These are phyloP conservation scores for Rotaria socialis DNA, from an alignment of 2,888 invertebrate genomes.

Conservation along the genomic window DNA sequence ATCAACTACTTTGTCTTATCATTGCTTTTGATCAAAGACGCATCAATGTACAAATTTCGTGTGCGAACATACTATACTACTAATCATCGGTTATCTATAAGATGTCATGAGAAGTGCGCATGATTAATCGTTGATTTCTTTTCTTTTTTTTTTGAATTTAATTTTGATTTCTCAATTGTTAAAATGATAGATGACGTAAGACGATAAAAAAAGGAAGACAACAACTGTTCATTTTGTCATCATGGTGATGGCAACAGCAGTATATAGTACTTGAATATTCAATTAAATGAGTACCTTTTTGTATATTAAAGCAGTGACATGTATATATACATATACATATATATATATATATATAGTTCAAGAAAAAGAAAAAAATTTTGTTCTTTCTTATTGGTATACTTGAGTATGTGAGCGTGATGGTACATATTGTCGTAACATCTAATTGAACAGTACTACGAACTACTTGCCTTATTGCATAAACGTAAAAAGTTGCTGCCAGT, in stretches of 20 bases:
- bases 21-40: not conserved
- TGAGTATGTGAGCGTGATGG: slow-evolving; percentile 5
- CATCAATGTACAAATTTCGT: not conserved
- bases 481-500: not conserved
- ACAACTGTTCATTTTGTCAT: slow-evolving; percentile 22
- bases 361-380: not conserved
- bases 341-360: not conserved
- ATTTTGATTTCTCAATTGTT: not conserved
- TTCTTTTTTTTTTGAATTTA: not conserved
- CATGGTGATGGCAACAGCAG: slow-evolving; percentile 20
- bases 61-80: not conserved
- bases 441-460: slow-evolving; percentile 14
- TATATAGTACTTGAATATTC: slow-evolving; percentile 18
- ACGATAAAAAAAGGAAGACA: not conserved
- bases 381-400: slow-evolving; percentile 14
- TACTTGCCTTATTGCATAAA: slow-evolving; percentile 22
- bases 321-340: no score
- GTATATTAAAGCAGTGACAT: not conserved
- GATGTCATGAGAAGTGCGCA: not conserved
- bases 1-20: slow-evolving; percentile 7
- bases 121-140: not conserved
- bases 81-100: not conserved
- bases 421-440: slow-evolving; percentile 22
- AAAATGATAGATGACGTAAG: not conserved
- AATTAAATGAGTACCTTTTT: slow-evolving; percentile 23